Base-by-base conservation (phyloP, 2,797 vertebrate genomes). In the Sebastes alutus region DNA sequence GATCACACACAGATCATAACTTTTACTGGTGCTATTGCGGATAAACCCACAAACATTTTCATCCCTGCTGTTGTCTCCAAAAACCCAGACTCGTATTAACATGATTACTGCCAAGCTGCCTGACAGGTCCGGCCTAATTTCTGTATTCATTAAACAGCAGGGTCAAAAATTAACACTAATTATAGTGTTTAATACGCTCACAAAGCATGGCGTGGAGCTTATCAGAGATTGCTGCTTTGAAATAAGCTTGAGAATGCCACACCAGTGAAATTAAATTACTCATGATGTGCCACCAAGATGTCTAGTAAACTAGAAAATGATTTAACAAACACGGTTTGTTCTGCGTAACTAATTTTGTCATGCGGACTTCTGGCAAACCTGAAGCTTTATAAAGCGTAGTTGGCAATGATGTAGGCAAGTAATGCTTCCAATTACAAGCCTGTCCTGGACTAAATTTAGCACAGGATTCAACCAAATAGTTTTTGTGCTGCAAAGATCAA, bases 151-250 rank as follows among this genome's bases (percentile, higher is more conserved):
- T 69, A 49, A 58, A 59, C 58, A 73, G 71, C 9, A 14, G 54
- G 56, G 67, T 75, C 27, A 75, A 63, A 80, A 78, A 68, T 77
- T 14, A 81, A 69, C 27, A 68, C 70, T 81, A 78, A 91, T 89
- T 87, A 89, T 63, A 74, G 13, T 4, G 20, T 82, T 64, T 63
- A 77, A 81, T 54, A 12, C 4, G 10, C 72, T 85, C 32, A 82
- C 23, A 74, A 78, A 68, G 64, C 56, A 42, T 59, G 25, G 55
- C 3, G 6, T 67, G 56, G 64, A 72, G 63, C 59, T 72, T 55
- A 69, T 64, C 75, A 68, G 54, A 58, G 27, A 23, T 23, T 56
- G 33, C 23, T 61, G 56, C 56, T 72, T 66, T 35, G 7, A 83
- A 77, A 65, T 71, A 18, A 65, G 29, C 59, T 69, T 69, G 3